A percentile compares a stretch with the other conserved stretches of the same genome.
Conservation (phyloP, 2,113 vertebrate species). For the Cyanistes caeruleus region DNA sequence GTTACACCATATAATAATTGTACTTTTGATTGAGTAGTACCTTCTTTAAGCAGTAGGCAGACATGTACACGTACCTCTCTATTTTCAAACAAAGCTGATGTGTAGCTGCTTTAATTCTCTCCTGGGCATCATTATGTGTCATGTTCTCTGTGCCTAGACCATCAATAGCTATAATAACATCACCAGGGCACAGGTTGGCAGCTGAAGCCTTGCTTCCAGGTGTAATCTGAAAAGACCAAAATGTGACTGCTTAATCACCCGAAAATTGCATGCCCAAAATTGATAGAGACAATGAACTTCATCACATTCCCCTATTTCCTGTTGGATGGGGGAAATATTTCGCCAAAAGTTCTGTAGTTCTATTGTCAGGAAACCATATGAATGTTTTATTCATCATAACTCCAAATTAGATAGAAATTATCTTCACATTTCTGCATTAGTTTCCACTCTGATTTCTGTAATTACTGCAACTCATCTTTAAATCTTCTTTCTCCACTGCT, state of each 20-base stretch:
- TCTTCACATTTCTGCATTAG: neutral
- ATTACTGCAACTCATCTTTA: neutral
- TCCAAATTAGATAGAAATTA: neutral
- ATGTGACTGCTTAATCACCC: neutral
- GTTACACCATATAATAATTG: neutral
- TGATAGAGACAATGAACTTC: neutral
- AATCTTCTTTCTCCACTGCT: neutral
- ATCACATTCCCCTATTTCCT: neutral
- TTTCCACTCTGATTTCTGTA: neutral
- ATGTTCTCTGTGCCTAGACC: constrained; percentile 85
- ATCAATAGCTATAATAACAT: constrained; percentile 91
- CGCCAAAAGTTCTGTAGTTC: neutral
- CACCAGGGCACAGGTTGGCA: constrained; percentile 89
- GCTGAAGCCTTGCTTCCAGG: constrained; percentile 91
- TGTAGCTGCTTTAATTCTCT: constrained; percentile 90
- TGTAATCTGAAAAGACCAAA: constrained; percentile 83
- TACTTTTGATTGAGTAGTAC: neutral
- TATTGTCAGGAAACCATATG: neutral
- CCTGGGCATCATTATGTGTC: constrained; percentile 95
- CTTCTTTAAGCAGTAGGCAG: neutral
- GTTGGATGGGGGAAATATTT: neutral
- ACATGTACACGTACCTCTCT: constrained; percentile 80
- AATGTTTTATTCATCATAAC: neutral
- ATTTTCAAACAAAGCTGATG: constrained; percentile 87
- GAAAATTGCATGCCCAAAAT: neutral